Percentiles rank a stretch among this genome's conserved stretches.
phyloP scores from a whole-genome alignment of 1,140 invertebrate species.

The Drosophila dunni region DNA sequence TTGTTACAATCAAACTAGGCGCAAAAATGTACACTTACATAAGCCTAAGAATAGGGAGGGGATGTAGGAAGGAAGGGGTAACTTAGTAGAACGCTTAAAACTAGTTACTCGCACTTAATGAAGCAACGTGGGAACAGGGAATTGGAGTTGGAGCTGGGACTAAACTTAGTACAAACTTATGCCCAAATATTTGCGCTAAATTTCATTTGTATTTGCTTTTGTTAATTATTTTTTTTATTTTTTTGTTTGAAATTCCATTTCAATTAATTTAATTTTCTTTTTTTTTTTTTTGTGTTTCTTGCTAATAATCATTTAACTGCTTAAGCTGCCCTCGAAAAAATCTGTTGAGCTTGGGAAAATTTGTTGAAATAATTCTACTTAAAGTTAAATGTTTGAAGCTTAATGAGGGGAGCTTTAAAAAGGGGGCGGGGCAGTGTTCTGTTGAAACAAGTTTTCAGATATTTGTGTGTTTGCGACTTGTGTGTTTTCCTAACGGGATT shows the following conservation, averaged over 20 bases:
- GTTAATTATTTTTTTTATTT: conserved; percentile 49
- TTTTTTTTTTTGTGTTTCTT: conserved; percentile 32
- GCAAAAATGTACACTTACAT: conserved; percentile 69
- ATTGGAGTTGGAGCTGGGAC: background rate
- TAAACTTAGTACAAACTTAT: conserved; percentile 44
- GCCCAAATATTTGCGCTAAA: conserved; percentile 71
- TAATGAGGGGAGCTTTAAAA: conserved; percentile 28
- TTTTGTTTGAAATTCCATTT: conserved; percentile 70
- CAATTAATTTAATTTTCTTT: conserved; percentile 43
- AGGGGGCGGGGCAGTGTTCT: conserved; percentile 54
- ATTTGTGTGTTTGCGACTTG: background rate
- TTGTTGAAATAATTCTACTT: conserved; percentile 70
- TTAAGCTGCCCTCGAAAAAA: conserved; percentile 64
- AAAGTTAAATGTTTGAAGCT: conserved; percentile 57
- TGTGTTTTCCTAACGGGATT: conserved; percentile 46
- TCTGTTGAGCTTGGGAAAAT: conserved; percentile 60
- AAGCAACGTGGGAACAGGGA: conserved; percentile 40
- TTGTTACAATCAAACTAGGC: conserved; percentile 65
- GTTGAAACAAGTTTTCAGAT: conserved; percentile 34
- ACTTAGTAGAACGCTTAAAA: conserved; percentile 57
- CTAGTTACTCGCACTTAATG: conserved; percentile 43
- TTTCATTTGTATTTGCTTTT: conserved; percentile 25
- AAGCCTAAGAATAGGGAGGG: conserved; percentile 59
- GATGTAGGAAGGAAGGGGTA: background rate
- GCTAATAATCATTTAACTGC: conserved; percentile 49